These are phyloP conservation scores for Syrmaticus mikado DNA, from an alignment of 2,113 vertebrate genomes.

Conservation along the genomic window DNA sequence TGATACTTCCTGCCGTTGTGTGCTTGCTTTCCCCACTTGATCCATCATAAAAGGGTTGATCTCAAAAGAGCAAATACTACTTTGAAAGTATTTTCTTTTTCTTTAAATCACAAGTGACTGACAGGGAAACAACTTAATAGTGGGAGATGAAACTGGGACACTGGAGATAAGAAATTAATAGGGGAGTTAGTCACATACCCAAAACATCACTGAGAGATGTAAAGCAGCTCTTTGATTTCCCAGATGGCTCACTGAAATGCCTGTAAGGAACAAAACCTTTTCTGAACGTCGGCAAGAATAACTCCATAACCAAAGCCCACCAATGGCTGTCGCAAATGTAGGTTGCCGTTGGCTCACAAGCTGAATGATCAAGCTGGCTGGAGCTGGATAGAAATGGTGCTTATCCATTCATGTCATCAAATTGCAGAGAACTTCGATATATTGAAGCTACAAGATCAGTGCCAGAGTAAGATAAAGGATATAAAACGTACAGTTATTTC, in stretches of 20 bases:
- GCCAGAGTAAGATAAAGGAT: background rate
- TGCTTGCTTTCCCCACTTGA: background rate
- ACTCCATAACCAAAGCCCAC: background rate
- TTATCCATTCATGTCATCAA: background rate
- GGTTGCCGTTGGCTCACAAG: background rate
- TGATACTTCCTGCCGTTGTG: background rate
- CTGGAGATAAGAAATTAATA: constrained; percentile 11
- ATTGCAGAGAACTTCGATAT: background rate
- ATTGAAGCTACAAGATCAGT: background rate
- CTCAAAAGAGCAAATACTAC: background rate
- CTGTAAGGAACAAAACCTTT: background rate
- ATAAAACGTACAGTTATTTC: background rate
- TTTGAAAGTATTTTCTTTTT: constrained; percentile 7
- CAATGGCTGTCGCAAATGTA: background rate
- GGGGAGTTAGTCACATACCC: background rate
- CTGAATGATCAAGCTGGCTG: background rate
- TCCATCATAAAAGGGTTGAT: background rate
- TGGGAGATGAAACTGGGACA: constrained; percentile 23
- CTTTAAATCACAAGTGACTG: constrained; percentile 5
- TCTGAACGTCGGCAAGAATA: background rate
- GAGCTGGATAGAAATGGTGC: background rate
- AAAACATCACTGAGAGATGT: background rate
- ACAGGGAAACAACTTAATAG: background rate
- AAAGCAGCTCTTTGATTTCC: constrained; percentile 8
- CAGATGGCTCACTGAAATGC: background rate